Conservation (phyloP, 2,113 vertebrate species). For the Scophthalmus maximus region DNA sequence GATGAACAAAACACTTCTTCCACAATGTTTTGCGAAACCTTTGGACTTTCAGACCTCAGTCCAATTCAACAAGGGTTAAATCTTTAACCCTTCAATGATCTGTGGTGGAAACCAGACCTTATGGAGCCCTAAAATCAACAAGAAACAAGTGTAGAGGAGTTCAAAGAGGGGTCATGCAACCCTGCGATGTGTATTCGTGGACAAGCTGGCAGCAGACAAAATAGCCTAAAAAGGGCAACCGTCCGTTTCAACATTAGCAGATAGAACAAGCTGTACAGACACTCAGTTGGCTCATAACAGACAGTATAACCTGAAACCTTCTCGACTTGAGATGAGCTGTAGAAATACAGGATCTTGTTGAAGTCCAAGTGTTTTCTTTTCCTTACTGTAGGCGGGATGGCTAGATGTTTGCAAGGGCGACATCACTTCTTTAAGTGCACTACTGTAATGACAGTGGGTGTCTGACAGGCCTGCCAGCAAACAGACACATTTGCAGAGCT, state of each 20-base stretch:
- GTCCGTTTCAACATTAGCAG: conserved; percentile 2
- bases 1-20: not conserved
- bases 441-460: conserved; percentile 11
- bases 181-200: not conserved
- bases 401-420: conserved; percentile 7
- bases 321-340: not conserved
- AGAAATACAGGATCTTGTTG: not conserved
- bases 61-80: not conserved
- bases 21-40: conserved; percentile 1
- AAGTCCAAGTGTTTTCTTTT: not conserved
- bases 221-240: conserved; percentile 2
- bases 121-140: conserved; percentile 8
- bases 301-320: conserved; percentile 4
- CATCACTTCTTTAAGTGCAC: conserved; percentile 21
- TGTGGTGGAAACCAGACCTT: not conserved
- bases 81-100: not conserved
- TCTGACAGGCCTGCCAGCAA: conserved; percentile 6
- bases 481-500: not conserved
- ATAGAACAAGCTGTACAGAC: conserved; percentile 25
- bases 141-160: conserved; percentile 2
- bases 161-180: not conserved
- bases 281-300: not conserved
- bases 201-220: conserved; percentile 3
- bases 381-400: not conserved
- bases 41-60: not conserved